These are phyloP conservation scores for Dipodomys spectabilis DNA, from an alignment of 2,113 vertebrate genomes.

Conservation along the genomic window DNA sequence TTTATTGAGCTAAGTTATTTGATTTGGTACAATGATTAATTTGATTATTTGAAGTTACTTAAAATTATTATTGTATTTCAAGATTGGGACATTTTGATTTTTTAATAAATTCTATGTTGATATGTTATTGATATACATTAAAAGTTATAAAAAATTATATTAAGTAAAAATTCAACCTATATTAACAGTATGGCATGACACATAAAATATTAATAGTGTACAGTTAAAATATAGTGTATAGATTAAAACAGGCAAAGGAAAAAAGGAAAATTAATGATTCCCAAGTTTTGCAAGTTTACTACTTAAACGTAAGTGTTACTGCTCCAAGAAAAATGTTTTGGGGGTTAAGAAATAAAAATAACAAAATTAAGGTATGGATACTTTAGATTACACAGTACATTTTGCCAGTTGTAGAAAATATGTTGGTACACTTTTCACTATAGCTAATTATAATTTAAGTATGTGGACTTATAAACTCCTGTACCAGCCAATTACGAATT, in stretches of 20 bases:
- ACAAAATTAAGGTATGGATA: background rate
- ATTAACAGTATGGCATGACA: background rate
- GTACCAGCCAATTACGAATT: background rate
- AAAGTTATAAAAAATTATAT: background rate
- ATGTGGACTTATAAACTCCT: background rate
- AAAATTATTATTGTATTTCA: conserved; percentile 29
- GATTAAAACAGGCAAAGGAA: conserved; percentile 18
- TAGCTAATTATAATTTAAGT: background rate
- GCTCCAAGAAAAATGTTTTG: background rate
- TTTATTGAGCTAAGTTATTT: conserved; percentile 5
- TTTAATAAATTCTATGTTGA: background rate
- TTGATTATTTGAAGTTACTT: conserved; percentile 23
- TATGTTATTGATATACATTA: background rate
- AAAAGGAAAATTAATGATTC: too few species aligned
- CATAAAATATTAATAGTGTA: background rate
- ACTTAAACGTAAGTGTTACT: background rate
- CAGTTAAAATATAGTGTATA: background rate
- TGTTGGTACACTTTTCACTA: background rate
- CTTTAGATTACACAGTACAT: background rate
- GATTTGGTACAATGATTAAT: background rate
- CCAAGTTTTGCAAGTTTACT: background rate
- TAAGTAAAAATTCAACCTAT: background rate
- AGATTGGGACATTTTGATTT: conserved; percentile 1
- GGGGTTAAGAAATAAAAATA: background rate
- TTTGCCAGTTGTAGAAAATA: background rate